Conservation (phyloP, 2,113 vertebrate genomes). For the Myanophis thanlyinensis region DNA sequence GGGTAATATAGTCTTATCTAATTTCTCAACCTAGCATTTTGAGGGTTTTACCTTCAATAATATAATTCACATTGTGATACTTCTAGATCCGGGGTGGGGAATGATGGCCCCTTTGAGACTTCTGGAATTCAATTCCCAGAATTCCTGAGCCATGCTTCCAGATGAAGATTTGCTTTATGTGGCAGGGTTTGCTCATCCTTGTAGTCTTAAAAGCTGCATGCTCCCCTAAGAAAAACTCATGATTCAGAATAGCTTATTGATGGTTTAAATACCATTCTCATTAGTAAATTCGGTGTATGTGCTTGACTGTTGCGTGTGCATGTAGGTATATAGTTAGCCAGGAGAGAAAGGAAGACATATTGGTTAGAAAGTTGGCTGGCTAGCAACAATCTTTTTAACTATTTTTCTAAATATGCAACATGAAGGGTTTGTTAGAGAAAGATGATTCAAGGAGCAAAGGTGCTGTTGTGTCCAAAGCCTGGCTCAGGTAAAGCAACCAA, state of each 20-base stretch:
- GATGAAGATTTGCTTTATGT: not conserved
- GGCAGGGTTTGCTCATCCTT: not conserved
- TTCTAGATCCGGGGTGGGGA: not conserved
- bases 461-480: not conserved
- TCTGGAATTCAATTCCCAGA: not conserved
- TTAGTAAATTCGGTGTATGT: not conserved
- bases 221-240: not conserved
- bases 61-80: not conserved
- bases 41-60: not conserved
- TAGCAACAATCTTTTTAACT: not conserved
- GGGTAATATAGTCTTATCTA: not conserved
- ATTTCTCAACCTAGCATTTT: not conserved
- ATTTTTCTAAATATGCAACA: not conserved
- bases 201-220: not conserved
- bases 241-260: not conserved
- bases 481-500: not conserved
- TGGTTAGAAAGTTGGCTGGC: not conserved
- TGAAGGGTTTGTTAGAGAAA: not conserved
- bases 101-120: not conserved
- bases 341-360: not conserved
- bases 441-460: not conserved
- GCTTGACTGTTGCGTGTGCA: not conserved
- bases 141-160: not conserved
- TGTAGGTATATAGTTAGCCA: not conserved
- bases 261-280: not conserved